phyloP scores from a whole-genome alignment of 2,888 invertebrate species.

The Cylloceria caligata region DNA sequence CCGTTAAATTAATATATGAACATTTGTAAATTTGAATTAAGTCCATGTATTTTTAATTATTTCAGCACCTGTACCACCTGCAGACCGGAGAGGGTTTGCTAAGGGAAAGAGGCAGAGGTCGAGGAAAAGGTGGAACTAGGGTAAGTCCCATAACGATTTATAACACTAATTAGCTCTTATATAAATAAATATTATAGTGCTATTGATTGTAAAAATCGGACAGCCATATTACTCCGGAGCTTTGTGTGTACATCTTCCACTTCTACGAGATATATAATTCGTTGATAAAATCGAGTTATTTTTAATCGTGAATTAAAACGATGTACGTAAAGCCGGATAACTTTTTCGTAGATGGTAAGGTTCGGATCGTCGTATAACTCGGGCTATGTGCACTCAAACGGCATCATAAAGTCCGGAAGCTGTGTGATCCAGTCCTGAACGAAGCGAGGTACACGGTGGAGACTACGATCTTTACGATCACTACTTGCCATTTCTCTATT shows the following conservation, averaged over 20 bases:
- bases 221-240: neutral
- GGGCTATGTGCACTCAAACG: conserved; percentile 47
- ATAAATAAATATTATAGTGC: neutral
- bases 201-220: neutral
- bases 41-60: conserved; percentile 68
- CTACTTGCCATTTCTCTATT: conserved; percentile 54
- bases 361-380: conserved; percentile 47
- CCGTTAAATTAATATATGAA: too few species aligned
- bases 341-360: conserved; percentile 33
- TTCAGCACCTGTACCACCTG: conserved; percentile 83
- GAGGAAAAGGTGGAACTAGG: conserved; percentile 84
- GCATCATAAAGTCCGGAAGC: conserved; percentile 62
- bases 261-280: neutral
- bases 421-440: conserved; percentile 36
- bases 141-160: conserved; percentile 74
- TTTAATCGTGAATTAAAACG: conserved; percentile 21
- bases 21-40: conserved; percentile 43
- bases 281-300: conserved; percentile 20
- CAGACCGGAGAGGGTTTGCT: conserved; percentile 83
- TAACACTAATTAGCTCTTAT: neutral
- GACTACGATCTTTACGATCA: conserved; percentile 61
- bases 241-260: neutral
- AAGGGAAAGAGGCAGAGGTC: conserved; percentile 82
- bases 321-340: conserved; percentile 26
- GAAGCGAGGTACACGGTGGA: conserved; percentile 39